These are phyloP conservation scores for Hemibagrus wyckioides DNA, from an alignment of 2,113 vertebrate species.

Conservation along the genomic window DNA sequence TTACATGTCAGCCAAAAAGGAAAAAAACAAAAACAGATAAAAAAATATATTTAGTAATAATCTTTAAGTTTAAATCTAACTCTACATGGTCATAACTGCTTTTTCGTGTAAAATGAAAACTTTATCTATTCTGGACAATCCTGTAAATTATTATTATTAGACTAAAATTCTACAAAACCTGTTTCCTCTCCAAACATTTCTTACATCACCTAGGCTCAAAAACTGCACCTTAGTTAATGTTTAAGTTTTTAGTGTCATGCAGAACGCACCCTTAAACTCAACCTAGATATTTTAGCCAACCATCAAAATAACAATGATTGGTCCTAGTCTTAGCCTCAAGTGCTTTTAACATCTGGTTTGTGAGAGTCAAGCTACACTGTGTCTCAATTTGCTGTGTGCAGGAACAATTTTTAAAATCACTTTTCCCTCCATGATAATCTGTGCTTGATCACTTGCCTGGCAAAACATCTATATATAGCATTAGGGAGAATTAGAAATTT, in stretches of 20 bases:
- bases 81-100: background rate
- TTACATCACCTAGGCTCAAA: background rate
- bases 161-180: background rate
- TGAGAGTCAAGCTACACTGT: too few species aligned
- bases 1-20: background rate
- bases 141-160: background rate
- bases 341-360: background rate
- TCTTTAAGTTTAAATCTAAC: background rate
- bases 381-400: too few species aligned
- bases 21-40: background rate
- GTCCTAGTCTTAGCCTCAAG: too few species aligned
- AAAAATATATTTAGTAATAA: background rate
- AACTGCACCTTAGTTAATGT: background rate
- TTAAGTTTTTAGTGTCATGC: background rate
- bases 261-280: background rate
- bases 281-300: background rate
- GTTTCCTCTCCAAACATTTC: background rate
- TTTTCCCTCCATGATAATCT: too few species aligned
- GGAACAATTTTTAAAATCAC: too few species aligned
- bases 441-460: too few species aligned
- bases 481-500: background rate
- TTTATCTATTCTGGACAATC: background rate
- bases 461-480: background rate
- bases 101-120: background rate
- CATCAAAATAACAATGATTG: background rate